Evolutionary conservation across 37 sponge, comb jelly and placozoan genomes (phyloP), one percentile per base, ranked within the genome.

Genomic region (Ephydatia muelleri): DNA sequence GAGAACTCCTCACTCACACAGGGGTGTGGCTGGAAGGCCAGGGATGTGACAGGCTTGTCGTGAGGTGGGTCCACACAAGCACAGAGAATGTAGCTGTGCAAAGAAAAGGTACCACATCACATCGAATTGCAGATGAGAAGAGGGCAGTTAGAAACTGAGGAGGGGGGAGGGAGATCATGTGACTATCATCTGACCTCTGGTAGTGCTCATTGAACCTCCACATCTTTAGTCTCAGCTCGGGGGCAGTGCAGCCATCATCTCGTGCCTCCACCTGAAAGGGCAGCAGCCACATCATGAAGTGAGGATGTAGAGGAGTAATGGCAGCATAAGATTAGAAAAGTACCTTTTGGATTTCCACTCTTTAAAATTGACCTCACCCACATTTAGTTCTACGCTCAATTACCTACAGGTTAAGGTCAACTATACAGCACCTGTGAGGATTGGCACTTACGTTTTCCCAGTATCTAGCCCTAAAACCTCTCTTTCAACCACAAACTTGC

Each of bases 11-110:
- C 0, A 0, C 43, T 34, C 5, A 47, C 31, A 26, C 31, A 2
- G 21, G 67, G 57, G 21, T 26, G 14, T 3, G 96, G 96, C 68
- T 87, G 85, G 72, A 91, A 96, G 33, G 39, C 16, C 27, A 96
- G 77, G n/a, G 65, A 36, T 6, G 95, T 96, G 65, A 96, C 73
- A 13, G 26, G 13, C 5, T 77, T 33, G 16, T 84, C 30, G 65
- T 96, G 96, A 71, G 96, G 96, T 33, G 94, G 91, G 39, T 96
- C 96, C 0, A 96, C 90, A 40, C 85, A 85, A 0, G 95, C 88
- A 74, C 85, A 93, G 34, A 93, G 80, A 32, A 65, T 57, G 49
- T 87, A 96, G 14, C 94, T 96, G 68, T 25, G 66, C 13, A n/a
- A 38, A 47, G 9, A 73, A 9, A 67, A 80, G 5, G 8, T 2